Percentiles rank a stretch among this genome's conserved stretches.
Conservation (phyloP, 2,113 vertebrate species). For the Taurulus bubalis region DNA sequence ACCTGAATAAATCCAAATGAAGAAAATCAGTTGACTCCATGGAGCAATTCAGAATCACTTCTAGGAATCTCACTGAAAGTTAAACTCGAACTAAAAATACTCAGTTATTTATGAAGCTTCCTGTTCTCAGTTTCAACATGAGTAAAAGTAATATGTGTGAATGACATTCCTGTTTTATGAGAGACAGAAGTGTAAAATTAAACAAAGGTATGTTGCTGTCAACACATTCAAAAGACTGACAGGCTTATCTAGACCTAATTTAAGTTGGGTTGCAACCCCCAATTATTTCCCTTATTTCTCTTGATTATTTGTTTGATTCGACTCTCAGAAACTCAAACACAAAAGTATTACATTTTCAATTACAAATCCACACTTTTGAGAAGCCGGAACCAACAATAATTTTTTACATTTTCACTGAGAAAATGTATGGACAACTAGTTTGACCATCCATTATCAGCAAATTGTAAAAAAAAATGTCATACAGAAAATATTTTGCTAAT, state of each 20-base stretch:
- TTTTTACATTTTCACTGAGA: too few relatives aligned
- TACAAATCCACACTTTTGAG: background rate
- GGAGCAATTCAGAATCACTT: background rate
- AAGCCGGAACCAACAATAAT: background rate
- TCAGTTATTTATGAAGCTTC: background rate
- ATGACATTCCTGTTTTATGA: background rate
- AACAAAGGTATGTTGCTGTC: background rate
- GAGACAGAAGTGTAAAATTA: background rate
- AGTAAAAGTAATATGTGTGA: background rate
- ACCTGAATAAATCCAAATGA: constrained; percentile 8
- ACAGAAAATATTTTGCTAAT: background rate
- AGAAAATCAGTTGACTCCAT: background rate
- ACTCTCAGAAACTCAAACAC: background rate
- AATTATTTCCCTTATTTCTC: background rate
- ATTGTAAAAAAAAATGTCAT: background rate
- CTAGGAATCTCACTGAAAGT: background rate
- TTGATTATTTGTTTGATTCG: background rate
- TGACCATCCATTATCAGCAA: too few relatives aligned
- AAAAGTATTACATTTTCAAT: background rate
- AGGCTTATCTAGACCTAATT: background rate
- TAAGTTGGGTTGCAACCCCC: background rate
- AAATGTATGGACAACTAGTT: too few relatives aligned
- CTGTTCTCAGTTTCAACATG: background rate
- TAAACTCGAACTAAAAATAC: background rate
- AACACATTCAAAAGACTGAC: background rate